These are phyloP conservation scores for Calephelis perditalis DNA, from an alignment of 2,888 invertebrate species.

Conservation along the genomic window DNA sequence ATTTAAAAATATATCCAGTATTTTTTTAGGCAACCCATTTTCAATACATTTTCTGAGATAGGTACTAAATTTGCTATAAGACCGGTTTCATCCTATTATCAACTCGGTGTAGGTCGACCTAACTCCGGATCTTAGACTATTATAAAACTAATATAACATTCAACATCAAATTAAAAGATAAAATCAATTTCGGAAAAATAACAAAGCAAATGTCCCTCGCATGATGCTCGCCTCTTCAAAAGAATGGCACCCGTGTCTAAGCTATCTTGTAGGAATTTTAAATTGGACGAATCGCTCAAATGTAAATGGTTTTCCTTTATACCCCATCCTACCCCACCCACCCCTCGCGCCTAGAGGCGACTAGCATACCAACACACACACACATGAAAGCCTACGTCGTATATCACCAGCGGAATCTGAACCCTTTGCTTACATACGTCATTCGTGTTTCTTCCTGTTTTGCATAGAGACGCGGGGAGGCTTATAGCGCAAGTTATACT, in stretches of 20 bases:
- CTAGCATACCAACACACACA: conserved; percentile 74
- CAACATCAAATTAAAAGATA: conserved; percentile 4
- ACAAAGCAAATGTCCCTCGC: conserved; percentile 52
- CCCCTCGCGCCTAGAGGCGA: conserved; percentile 77
- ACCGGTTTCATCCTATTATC: no score
- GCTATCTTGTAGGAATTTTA: conserved; percentile 79
- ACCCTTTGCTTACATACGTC: conserved; percentile 63
- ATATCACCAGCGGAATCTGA: conserved; percentile 59
- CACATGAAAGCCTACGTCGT: conserved; percentile 66
- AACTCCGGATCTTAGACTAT: no score
- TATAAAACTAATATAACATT: not conserved
- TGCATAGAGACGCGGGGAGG: conserved; percentile 49
- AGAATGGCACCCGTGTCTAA: conserved; percentile 77
- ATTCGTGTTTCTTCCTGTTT: conserved; percentile 50
- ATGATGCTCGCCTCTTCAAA: conserved; percentile 71
- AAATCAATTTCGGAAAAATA: conserved; percentile 38
- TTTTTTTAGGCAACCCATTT: no score
- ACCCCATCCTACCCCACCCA: conserved; percentile 75
- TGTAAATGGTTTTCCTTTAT: conserved; percentile 80
- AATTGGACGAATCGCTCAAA: conserved; percentile 80
- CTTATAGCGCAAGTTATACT: conserved; percentile 43
- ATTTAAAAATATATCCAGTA: no score
- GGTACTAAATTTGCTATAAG: no score
- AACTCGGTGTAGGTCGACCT: no score
- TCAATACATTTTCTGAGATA: no score